Conservation (phyloP, 2,113 vertebrate genomes). For the Macheiramphus alcinus region DNA sequence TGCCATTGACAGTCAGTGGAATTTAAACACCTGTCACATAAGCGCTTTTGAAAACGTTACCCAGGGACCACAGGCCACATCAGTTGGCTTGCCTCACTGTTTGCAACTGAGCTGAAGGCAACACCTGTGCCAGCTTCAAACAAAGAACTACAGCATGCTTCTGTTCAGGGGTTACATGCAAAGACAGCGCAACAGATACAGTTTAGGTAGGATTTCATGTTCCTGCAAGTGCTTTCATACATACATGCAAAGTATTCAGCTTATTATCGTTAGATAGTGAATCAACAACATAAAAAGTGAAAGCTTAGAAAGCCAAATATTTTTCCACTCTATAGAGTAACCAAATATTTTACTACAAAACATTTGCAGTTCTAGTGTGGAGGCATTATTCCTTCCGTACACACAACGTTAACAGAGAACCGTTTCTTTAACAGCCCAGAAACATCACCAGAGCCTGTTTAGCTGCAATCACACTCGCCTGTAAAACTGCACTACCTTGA, state of each 20-base stretch:
- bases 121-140: neutral
- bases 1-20: neutral
- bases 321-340: neutral
- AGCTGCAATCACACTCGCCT: neutral
- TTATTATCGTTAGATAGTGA: neutral
- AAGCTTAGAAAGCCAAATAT: neutral
- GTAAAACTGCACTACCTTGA: rapidly evolving
- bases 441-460: neutral
- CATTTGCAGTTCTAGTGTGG: rapidly evolving
- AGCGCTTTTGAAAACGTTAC: rapidly evolving
- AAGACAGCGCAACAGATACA: neutral
- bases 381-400: neutral
- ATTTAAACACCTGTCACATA: neutral
- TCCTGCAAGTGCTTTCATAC: rapidly evolving
- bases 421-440: rapidly evolving
- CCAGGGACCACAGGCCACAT: neutral
- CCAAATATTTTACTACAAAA: neutral
- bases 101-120: neutral
- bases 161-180: neutral
- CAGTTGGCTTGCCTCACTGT: neutral
- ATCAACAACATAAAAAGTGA: neutral
- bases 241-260: rapidly evolving
- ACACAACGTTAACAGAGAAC: neutral
- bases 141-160: neutral
- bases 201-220: neutral